Conservation (phyloP, 2,888 invertebrate species). For the Noctua janthe region DNA sequence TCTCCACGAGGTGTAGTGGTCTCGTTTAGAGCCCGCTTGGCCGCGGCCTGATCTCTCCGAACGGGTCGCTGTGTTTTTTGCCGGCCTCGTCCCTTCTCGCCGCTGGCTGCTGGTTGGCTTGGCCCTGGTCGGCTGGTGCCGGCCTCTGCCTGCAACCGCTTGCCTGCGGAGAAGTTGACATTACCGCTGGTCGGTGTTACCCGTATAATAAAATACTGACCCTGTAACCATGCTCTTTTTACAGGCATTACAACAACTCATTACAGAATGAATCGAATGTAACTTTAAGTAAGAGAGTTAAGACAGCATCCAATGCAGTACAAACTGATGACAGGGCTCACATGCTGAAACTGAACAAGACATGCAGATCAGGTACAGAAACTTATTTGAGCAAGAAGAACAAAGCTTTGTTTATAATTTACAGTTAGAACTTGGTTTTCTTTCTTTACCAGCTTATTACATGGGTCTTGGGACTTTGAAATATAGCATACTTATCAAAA, state of each 20-base stretch:
- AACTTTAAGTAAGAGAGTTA: slow-evolving; percentile 67
- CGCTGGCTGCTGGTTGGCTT: too few relatives aligned
- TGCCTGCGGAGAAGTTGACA: too few relatives aligned
- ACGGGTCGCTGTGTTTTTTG: too few relatives aligned
- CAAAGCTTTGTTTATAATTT: background rate
- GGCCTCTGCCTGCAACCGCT: too few relatives aligned
- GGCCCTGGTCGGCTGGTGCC: too few relatives aligned
- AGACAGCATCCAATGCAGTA: slow-evolving; percentile 70
- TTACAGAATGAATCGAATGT: slow-evolving; percentile 60
- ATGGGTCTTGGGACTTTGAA: background rate
- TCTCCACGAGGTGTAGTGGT: too few relatives aligned
- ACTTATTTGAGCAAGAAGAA: background rate
- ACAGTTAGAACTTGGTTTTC: background rate
- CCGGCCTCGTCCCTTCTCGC: too few relatives aligned
- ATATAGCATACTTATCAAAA: background rate
- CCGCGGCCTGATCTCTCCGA: too few relatives aligned
- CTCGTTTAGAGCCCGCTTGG: too few relatives aligned
- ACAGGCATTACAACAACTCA: slow-evolving; percentile 72
- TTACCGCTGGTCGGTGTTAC: too few relatives aligned
- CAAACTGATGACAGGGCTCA: slow-evolving; percentile 80
- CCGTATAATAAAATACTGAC: background rate
- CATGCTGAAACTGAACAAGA: slow-evolving; percentile 75
- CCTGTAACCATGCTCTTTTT: slow-evolving; percentile 48
- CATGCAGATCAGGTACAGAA: slow-evolving; percentile 70
- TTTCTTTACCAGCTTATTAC: background rate